A percentile compares a stretch with the other conserved stretches of the same genome.
Evolutionary conservation across 2,113 vertebrate genomes (phyloP).

Genomic region (Procapra przewalskii): DNA sequence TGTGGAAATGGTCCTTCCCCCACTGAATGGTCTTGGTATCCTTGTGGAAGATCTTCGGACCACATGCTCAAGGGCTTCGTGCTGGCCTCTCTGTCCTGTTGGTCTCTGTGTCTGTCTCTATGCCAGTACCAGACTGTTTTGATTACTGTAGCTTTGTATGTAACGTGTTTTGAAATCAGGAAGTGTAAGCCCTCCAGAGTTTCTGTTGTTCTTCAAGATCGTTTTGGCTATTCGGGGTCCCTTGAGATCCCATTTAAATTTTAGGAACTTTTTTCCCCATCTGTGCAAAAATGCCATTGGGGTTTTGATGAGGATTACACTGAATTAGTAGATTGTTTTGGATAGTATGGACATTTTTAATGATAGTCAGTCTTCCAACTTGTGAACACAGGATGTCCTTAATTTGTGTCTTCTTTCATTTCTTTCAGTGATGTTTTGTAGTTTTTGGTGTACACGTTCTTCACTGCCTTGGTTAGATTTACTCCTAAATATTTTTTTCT

Average conservation of each 20-base stretch:
- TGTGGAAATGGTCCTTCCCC: neutral
- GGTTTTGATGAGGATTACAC: neutral
- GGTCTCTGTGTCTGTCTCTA: neutral
- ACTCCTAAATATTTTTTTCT: neutral
- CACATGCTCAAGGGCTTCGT: rapidly evolving
- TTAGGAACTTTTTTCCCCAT: neutral
- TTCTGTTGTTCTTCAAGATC: neutral
- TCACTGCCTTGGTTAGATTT: neutral
- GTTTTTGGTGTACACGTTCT: neutral
- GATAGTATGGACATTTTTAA: neutral
- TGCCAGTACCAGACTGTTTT: neutral
- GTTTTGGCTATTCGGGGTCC: neutral
- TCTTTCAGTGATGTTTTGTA: neutral
- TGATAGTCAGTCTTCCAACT: neutral
- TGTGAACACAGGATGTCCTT: neutral
- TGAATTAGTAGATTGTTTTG: neutral
- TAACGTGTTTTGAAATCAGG: neutral
- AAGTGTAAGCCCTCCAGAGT: neutral
- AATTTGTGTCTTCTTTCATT: neutral
- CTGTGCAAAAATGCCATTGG: neutral
- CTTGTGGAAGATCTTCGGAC: neutral
- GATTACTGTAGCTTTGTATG: neutral
- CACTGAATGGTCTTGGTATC: neutral
- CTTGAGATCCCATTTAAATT: neutral
- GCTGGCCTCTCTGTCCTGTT: neutral